phyloP scores from a whole-genome alignment of 2,888 invertebrate genomes.

The Pheosia tremula region DNA sequence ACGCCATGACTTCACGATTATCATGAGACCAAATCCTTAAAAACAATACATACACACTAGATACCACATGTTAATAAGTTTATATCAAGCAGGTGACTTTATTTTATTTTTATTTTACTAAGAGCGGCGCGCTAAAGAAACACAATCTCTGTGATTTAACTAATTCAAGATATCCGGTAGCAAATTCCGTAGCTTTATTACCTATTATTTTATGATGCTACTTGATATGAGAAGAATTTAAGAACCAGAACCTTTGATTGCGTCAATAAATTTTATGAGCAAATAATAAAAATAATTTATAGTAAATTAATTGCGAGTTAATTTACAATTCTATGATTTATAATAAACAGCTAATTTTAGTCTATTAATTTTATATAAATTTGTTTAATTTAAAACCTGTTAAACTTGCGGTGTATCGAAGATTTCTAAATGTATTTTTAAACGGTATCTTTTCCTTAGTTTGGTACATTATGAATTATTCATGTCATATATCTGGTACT shows the following conservation, averaged over 20 bases:
- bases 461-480: too few species aligned
- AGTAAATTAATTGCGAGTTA: conserved; percentile 39
- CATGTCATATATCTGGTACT: too few species aligned
- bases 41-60: too few species aligned
- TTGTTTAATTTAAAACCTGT: conserved; percentile 23
- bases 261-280: conserved; percentile 35
- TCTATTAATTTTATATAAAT: conserved; percentile 23
- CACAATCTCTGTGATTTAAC: conserved; percentile 34
- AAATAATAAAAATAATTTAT: conserved; percentile 40
- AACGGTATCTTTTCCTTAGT: too few species aligned
- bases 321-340: conserved; percentile 36
- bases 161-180: conserved; percentile 1
- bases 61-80: too few species aligned
- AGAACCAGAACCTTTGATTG: conserved; percentile 25
- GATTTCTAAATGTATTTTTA: too few species aligned
- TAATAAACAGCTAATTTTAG: conserved; percentile 28
- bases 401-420: conserved; percentile 1
- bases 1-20: too few species aligned
- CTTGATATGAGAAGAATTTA: background rate
- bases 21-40: too few species aligned
- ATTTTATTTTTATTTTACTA: too few species aligned
- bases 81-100: too few species aligned
- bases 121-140: conserved; percentile 21
- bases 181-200: background rate
- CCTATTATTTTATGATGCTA: background rate